Conservation (phyloP, 2,888 invertebrate species). For the Tetheella fluctuosa region DNA sequence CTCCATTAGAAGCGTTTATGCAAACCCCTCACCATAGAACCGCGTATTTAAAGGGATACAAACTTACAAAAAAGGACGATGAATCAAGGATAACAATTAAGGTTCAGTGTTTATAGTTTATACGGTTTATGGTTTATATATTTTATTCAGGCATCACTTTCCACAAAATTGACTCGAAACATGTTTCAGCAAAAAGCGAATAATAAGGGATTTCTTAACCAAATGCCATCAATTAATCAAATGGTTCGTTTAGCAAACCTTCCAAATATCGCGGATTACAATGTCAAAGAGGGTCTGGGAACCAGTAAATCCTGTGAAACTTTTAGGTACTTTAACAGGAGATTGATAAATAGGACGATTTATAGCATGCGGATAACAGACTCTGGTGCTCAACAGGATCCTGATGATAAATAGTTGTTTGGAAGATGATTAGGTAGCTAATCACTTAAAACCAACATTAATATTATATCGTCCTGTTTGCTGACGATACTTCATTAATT, state of each 20-base stretch:
- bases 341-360: slow-evolving; percentile 28
- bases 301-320: slow-evolving; percentile 25
- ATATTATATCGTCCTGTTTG: not conserved
- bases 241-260: slow-evolving; percentile 32
- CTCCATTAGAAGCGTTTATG: not conserved
- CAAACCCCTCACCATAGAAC: not conserved
- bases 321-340: slow-evolving; percentile 22
- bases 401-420: slow-evolving; percentile 18
- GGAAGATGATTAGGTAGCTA: slow-evolving; percentile 5
- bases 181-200: slow-evolving; percentile 12
- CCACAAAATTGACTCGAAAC: not conserved
- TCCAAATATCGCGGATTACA: slow-evolving; percentile 35
- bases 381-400: slow-evolving; percentile 6
- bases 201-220: slow-evolving; percentile 22
- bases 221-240: slow-evolving; percentile 38
- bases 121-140: too few species aligned
- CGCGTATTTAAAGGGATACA: not conserved
- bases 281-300: slow-evolving; percentile 30
- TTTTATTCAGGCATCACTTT: not conserved
- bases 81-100: too few species aligned
- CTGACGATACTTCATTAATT: too few species aligned
- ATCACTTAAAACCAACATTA: not conserved
- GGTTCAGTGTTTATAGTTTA: not conserved
- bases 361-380: slow-evolving; percentile 17
- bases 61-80: too few species aligned